Conservation (phyloP, 1,140 invertebrate species). For the Adoxophyes honmai region DNA sequence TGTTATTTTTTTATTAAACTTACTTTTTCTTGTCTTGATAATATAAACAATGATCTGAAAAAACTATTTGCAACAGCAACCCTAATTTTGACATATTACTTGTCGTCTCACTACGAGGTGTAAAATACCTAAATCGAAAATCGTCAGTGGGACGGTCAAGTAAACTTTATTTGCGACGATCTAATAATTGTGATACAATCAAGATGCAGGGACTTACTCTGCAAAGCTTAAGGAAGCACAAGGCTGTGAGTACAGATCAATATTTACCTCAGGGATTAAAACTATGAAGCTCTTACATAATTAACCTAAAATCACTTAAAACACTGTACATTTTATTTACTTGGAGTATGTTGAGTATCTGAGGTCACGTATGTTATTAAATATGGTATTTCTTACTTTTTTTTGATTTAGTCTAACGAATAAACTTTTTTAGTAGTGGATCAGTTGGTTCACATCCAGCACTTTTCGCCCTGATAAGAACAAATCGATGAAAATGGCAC, state of each 20-base stretch:
- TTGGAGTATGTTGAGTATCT: not conserved
- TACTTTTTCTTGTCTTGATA: too few species aligned
- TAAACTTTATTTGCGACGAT: not conserved
- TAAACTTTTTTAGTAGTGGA: too few species aligned
- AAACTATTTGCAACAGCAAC: not conserved
- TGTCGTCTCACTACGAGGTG: not conserved
- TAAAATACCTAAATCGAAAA: too few species aligned
- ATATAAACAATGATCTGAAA: not conserved
- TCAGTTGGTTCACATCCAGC: too few species aligned
- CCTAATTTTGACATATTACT: not conserved
- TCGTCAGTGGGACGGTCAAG: constrained; percentile 2
- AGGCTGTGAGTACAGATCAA: constrained; percentile 55
- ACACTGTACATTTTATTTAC: not conserved
- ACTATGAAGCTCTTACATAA: constrained; percentile 59
- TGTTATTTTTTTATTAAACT: too few species aligned
- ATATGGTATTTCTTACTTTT: not conserved
- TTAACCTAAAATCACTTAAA: constrained; percentile 29
- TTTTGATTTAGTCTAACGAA: too few species aligned
- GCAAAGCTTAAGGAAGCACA: constrained; percentile 66
- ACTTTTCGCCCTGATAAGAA: constrained; percentile 29
- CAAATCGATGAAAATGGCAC: not conserved
- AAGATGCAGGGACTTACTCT: constrained; percentile 65
- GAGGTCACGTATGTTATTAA: constrained; percentile 10
- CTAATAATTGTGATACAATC: constrained; percentile 14
- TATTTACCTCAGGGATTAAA: constrained; percentile 17